Evolutionary conservation across 2,888 invertebrate genomes (phyloP), one percentile per base, ranked within the genome.

Genomic region (Stenoptilia bipunctidactyla): DNA sequence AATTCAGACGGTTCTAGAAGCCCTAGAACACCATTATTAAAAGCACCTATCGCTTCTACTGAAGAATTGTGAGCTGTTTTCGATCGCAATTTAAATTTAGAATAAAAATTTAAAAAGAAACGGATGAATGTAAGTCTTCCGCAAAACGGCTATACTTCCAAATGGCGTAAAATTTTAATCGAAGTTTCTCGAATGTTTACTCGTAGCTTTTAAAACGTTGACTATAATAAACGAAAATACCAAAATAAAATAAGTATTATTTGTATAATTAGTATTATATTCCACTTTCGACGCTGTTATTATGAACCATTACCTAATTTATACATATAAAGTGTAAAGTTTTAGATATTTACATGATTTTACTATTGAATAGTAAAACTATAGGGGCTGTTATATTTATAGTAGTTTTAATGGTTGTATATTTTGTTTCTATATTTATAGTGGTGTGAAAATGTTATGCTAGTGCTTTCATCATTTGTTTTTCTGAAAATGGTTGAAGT

Each of bases 351-450:
- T 66, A 51, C 61, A 56, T 50, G 55, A 61, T 73, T 75, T 74
- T 75, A 66, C 82, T 83, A 83, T 83, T 55, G 67, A 77, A 80
- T 83, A 82, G 82, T 82, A 66, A 77, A 74, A 67, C 62, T 54
- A 46, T 70, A 69, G 68, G 67, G 82, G 82, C 82, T 82, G 82
- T 82, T 80, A 75, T 77, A 73, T 79, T 75, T 74, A 72, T 73
- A 69, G 55, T 74, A 68, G 60, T 60, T 66, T 58, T 64, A 63
- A 56, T 63, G 53, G 63, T 55, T 80, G 80, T 82, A 77, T 71
- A 80, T 79, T 74, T 79, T 71, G 72, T 75, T 73, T 77, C 74
- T 48, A 46, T 50, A 59, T 53, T 55, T 56, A 52, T 53, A 43
- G 58, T 52, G 43, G 53, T 49, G 53, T 55, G 53, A 50, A 55